phyloP scores from a whole-genome alignment of 2,888 invertebrate genomes.

The Synanthedon tipuliformis region DNA sequence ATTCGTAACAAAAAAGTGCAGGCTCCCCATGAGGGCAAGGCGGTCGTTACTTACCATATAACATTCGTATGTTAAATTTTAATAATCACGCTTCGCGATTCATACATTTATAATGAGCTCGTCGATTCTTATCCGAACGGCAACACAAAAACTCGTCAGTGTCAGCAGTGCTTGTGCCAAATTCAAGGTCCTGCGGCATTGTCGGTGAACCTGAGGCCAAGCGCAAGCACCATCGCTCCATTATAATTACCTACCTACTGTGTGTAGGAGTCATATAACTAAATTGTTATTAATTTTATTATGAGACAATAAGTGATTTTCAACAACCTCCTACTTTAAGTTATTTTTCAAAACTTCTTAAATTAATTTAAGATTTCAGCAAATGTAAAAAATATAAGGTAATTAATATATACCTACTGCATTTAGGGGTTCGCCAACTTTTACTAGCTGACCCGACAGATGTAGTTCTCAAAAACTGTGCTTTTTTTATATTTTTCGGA shows the following conservation, averaged over 20 bases:
- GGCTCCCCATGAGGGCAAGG: neutral
- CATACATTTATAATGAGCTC: conserved; percentile 41
- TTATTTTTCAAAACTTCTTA: too few species aligned
- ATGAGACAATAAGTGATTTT: too few species aligned
- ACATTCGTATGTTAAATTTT: conserved; percentile 15
- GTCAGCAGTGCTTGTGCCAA: conserved; percentile 31
- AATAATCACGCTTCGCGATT: conserved; percentile 40
- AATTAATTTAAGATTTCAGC: too few species aligned
- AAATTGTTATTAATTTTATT: neutral
- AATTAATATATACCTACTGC: too few species aligned
- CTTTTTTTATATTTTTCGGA: too few species aligned
- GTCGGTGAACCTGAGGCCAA: conserved; percentile 24
- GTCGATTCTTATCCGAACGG: conserved; percentile 38
- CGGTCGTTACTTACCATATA: neutral
- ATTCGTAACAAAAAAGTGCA: conserved; percentile 30
- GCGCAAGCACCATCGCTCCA: neutral
- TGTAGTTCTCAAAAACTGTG: too few species aligned
- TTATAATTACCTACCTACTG: neutral
- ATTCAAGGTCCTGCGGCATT: conserved; percentile 24
- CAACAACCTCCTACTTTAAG: too few species aligned
- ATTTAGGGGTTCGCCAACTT: too few species aligned
- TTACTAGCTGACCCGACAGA: too few species aligned
- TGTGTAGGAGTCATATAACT: neutral
- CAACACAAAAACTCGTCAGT: conserved; percentile 45
- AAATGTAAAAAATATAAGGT: too few species aligned